phyloP scores from a whole-genome alignment of 35 echinoderm and acorn worm species.

The Lytechinus variegatus region DNA sequence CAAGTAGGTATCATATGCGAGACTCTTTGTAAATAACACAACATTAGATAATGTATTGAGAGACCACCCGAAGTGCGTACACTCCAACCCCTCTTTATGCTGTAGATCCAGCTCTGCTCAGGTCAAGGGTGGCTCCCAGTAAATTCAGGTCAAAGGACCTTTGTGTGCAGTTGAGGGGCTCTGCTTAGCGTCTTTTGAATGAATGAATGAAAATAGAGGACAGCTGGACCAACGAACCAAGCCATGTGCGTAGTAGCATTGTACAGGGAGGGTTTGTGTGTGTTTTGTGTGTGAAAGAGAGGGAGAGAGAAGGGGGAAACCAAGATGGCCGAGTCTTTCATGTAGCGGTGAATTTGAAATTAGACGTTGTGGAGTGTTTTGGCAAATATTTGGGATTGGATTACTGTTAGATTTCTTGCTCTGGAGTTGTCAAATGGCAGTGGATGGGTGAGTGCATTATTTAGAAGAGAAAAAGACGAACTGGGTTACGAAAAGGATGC shows the following conservation, averaged over 20 bases:
- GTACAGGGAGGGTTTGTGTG: not conserved
- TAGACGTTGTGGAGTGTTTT: constrained; percentile 18
- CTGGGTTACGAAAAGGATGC: not conserved
- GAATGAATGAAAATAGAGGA: constrained; percentile 32
- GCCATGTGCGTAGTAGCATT: not conserved
- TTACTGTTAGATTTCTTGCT: not conserved
- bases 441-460: not conserved
- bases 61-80: not conserved
- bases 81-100: not conserved
- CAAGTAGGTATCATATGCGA: not conserved
- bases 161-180: not conserved
- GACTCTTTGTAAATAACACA: not conserved
- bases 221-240: constrained; percentile 23
- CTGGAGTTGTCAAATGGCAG: constrained; percentile 9
- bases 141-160: not conserved
- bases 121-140: not conserved
- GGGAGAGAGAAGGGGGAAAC: not conserved
- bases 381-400: constrained; percentile 18
- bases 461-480: not conserved
- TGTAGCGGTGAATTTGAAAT: constrained; percentile 13
- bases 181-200: constrained; percentile 30
- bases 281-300: too few species aligned
- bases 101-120: not conserved
- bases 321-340: not conserved
- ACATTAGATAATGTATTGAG: not conserved